Evolutionary conservation across 2,797 vertebrate species (phyloP).

Genomic region (Gymnocypris eckloni): DNA sequence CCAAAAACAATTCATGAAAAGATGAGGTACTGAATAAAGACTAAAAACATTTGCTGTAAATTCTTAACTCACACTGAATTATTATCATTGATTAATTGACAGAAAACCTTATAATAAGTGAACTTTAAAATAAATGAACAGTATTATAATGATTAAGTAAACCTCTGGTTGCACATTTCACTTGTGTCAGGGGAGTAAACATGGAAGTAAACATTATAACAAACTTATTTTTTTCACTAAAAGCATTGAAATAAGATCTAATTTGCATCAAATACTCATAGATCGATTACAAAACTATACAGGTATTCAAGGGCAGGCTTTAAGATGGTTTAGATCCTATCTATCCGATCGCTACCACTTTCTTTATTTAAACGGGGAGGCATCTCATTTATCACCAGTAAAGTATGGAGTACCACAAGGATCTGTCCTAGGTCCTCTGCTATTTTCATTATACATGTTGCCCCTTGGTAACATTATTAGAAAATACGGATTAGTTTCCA

Average conservation of each 20-base stretch:
- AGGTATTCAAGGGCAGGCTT: no score
- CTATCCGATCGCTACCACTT: no score
- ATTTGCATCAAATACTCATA: background rate
- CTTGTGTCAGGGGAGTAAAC: background rate
- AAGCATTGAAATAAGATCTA: background rate
- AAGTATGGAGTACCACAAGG: no score
- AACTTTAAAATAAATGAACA: background rate
- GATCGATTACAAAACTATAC: no score
- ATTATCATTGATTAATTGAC: background rate
- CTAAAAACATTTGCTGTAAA: background rate
- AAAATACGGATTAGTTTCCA: no score
- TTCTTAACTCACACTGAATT: background rate
- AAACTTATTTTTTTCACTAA: background rate
- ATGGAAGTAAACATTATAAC: background rate
- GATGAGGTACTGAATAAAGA: background rate
- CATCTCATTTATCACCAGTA: no score
- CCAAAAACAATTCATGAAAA: background rate
- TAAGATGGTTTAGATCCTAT: no score
- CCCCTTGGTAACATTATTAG: no score
- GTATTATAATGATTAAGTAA: background rate
- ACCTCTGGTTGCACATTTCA: background rate
- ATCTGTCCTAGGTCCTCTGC: no score
- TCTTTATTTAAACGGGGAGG: no score
- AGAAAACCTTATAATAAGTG: background rate
- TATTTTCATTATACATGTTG: no score